These are phyloP conservation scores for Lophotriccus pileatus DNA, from an alignment of 2,797 vertebrate species.

Conservation along the genomic window DNA sequence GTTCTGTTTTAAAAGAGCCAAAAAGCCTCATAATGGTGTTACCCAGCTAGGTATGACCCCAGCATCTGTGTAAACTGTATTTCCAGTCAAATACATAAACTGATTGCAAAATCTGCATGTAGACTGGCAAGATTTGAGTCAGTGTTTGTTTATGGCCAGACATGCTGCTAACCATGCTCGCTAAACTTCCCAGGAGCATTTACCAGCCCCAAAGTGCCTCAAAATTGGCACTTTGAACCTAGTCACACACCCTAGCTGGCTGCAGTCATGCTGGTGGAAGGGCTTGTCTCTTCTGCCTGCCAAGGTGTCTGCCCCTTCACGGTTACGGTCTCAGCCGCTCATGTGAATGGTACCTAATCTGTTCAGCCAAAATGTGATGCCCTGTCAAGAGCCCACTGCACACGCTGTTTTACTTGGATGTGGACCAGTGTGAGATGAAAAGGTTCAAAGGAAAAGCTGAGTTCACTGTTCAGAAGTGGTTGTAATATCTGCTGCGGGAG, in stretches of 20 bases:
- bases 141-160: not conserved
- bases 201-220: not conserved
- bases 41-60: not conserved
- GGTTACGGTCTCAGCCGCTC: not conserved
- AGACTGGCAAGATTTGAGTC: not conserved
- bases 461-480: not conserved
- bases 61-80: not conserved
- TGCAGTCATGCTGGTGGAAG: not conserved
- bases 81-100: not conserved
- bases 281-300: not conserved
- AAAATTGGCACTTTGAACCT: not conserved
- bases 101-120: not conserved
- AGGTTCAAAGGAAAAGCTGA: constrained; percentile 3
- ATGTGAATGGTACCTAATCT: rapidly evolving
- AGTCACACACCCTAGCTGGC: not conserved
- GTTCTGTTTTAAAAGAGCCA: not conserved
- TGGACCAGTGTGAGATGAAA: not conserved
- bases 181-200: not conserved
- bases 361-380: not conserved
- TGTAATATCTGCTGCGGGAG: not conserved
- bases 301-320: not conserved
- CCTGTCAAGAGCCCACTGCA: not conserved
- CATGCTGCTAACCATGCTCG: not conserved
- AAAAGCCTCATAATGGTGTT: not conserved
- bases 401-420: not conserved